A percentile compares a stretch with the other conserved stretches of the same genome.
phyloP scores from a whole-genome alignment of 2,888 invertebrate genomes.

The Seira ritae region DNA sequence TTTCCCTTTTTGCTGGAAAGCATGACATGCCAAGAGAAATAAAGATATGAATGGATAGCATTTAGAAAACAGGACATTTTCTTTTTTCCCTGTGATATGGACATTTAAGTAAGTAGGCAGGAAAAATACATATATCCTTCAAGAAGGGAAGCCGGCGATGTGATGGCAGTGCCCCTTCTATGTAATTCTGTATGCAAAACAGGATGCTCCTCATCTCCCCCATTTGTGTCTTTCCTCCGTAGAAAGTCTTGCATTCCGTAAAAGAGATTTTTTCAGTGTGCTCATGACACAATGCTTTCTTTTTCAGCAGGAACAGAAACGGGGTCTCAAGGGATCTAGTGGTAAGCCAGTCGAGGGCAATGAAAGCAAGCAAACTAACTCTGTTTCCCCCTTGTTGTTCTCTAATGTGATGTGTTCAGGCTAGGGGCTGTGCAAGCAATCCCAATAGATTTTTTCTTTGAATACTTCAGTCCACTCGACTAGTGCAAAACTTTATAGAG shows the following conservation, averaged over 20 bases:
- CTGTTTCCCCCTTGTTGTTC: conserved; percentile 28
- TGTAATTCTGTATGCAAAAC: conserved; percentile 57
- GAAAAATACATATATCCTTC: too few relatives aligned
- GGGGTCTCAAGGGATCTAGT: conserved; percentile 57
- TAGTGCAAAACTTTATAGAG: conserved; percentile 20
- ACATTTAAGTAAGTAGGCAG: too few relatives aligned
- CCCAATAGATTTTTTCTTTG: not conserved
- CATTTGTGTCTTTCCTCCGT: not conserved
- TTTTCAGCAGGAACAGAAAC: conserved; percentile 15
- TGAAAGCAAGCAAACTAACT: conserved; percentile 43
- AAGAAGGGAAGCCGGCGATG: too few relatives aligned
- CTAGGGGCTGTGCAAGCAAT: conserved; percentile 10
- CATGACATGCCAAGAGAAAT: conserved; percentile 23
- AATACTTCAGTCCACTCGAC: not conserved
- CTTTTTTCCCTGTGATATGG: conserved; percentile 5
- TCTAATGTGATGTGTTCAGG: conserved; percentile 23
- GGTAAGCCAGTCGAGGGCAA: conserved; percentile 61
- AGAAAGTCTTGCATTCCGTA: not conserved
- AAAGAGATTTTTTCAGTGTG: too few relatives aligned
- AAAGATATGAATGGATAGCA: conserved; percentile 24
- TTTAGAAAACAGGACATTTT: conserved; percentile 35
- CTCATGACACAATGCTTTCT: not conserved
- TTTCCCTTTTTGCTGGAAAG: conserved; percentile 22
- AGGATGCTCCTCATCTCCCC: conserved; percentile 35
- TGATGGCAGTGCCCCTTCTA: too few relatives aligned